Conservation (phyloP, 2,113 vertebrate genomes). For the Origma solitaria region DNA sequence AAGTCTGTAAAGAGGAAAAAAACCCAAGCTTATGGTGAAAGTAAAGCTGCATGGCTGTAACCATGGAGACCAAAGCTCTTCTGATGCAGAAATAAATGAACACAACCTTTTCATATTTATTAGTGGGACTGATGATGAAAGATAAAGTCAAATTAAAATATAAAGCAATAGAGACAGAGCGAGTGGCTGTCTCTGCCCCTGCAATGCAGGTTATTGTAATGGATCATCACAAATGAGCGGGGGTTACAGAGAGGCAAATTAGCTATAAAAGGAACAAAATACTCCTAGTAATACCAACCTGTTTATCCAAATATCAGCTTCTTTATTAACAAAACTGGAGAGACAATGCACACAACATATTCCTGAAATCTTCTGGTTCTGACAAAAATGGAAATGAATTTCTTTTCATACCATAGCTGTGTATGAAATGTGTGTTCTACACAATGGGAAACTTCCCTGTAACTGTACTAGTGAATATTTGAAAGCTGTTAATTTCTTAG, state of each 20-base stretch:
- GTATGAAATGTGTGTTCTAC: neutral
- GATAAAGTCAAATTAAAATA: slow-evolving; percentile 44
- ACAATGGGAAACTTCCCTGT: neutral
- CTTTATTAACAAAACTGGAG: slow-evolving; percentile 5
- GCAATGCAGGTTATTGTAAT: slow-evolving; percentile 7
- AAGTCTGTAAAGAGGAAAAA: neutral
- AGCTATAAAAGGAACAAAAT: neutral
- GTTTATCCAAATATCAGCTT: neutral
- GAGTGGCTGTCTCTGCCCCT: neutral
- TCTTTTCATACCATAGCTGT: neutral
- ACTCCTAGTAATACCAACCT: neutral
- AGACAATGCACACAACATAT: neutral
- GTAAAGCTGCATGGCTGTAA: slow-evolving; percentile 42
- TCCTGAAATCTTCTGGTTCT: neutral
- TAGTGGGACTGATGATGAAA: slow-evolving; percentile 32
- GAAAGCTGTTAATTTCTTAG: neutral
- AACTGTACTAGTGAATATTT: neutral
- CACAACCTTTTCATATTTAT: slow-evolving; percentile 55
- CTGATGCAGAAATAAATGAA: slow-evolving; percentile 55
- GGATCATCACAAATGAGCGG: neutral
- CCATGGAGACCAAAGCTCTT: slow-evolving; percentile 47
- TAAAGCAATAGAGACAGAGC: neutral
- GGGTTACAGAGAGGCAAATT: neutral
- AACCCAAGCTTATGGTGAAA: neutral
- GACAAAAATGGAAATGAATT: neutral